Conservation (phyloP, 2,797 vertebrate genomes). For the Enteromius fasciolatus region DNA sequence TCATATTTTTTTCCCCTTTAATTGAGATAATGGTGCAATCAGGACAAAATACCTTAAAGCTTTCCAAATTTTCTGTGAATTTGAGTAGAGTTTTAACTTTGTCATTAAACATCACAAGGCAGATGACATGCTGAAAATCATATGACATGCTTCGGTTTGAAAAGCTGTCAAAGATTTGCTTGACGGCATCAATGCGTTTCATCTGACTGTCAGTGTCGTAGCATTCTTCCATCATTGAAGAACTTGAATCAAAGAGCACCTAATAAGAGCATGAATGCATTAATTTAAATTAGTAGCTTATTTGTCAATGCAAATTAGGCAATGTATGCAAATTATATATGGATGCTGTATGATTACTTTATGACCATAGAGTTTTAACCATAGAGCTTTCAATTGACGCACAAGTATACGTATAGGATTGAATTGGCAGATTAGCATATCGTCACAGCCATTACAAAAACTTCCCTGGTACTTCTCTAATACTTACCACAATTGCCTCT, state of each 20-base stretch:
- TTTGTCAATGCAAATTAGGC: background rate
- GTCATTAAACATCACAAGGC: slow-evolving; percentile 54
- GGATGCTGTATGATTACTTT: background rate
- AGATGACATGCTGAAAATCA: slow-evolving; percentile 70
- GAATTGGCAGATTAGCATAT: no score
- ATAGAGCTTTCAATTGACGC: background rate
- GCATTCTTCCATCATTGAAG: slow-evolving; percentile 68
- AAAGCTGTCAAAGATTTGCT: slow-evolving; percentile 73
- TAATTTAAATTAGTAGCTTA: background rate
- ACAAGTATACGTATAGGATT: no score
- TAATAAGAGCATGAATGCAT: slow-evolving; percentile 20
- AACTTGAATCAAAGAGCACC: slow-evolving; percentile 73
- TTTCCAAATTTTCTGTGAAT: slow-evolving; percentile 2
- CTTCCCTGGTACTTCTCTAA: slow-evolving; percentile 3
- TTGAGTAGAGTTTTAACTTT: background rate
- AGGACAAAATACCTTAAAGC: background rate
- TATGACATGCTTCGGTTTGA: slow-evolving; percentile 72
- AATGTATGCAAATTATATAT: background rate
- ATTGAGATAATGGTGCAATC: background rate
- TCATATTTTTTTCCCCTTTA: background rate
- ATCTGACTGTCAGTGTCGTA: slow-evolving; percentile 60
- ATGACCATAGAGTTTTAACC: background rate
- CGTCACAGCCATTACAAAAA: background rate
- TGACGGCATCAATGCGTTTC: slow-evolving; percentile 67
- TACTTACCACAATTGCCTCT: slow-evolving; percentile 70